Base-by-base conservation (phyloP, 2,888 invertebrate genomes). In the Sphaeridia pumilis region DNA sequence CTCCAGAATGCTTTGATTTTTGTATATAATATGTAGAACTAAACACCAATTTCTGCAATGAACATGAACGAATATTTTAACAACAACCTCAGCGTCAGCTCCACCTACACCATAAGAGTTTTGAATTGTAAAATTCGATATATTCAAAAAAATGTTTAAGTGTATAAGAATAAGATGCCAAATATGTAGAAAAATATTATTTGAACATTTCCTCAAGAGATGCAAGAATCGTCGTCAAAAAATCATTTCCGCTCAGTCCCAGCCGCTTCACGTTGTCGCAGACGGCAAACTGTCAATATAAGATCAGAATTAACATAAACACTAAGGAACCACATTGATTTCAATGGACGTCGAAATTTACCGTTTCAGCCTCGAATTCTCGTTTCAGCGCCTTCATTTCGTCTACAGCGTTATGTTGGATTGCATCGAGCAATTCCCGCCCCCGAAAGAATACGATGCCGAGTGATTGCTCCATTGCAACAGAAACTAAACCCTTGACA, bases 251-350 rank as follows among this genome's bases (percentile, higher is more conserved):
- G 4, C 48, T 54, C 14, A 55, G 43, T 7, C 55, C 55, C n/a
- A 60, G 47, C 36, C 62, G 45, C 24, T 59, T 52, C 21, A 60
- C 55, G 31, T 55, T 58, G 48, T 62, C 62, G 42, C 58, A 59
- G 7, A 62, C 31, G 20, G 58, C 53, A 27, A 49, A 47, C 62
- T 62, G 43, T 38, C 44, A 41, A 52, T 36, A 47, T 42, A 20
- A 43, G 21, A 49, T 21, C 4, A 27, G 25, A 20, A 35, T 12
- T n/a, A 53, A 46, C 55, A 25, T n/a, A 21, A 36, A 42, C 10
- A 41, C 20, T 21, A 28, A 49, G 26, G n/a, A 43, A 10, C 24
- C 50, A 31, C 28, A 31, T 7, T 31, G 7, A 31, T 10, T n/a
- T 14, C 7, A 31, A 10, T 31, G 31, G 31, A 31, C 31, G 14